These are phyloP conservation scores for Erpobdella octoculata DNA, from an alignment of 2,888 invertebrate species.

Conservation along the genomic window DNA sequence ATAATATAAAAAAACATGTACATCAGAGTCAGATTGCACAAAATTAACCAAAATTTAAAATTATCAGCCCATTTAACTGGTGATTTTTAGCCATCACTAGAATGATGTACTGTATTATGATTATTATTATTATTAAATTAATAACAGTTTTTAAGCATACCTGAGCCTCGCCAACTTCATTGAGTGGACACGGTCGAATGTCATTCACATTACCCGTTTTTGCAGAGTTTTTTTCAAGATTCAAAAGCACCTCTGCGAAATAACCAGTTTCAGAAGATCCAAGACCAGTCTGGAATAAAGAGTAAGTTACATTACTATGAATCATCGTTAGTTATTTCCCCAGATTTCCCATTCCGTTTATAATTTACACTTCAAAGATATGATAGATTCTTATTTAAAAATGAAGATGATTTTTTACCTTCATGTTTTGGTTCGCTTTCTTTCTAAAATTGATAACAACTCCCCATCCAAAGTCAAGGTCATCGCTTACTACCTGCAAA, in stretches of 20 bases:
- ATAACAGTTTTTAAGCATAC: neutral
- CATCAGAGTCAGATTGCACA: neutral
- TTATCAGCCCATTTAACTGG: neutral
- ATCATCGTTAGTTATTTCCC: too few relatives aligned
- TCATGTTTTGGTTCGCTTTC: too few relatives aligned
- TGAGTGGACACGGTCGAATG: constrained; percentile 56
- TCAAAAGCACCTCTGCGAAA: constrained; percentile 73
- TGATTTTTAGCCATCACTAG: too few relatives aligned
- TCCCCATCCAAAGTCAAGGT: constrained; percentile 87
- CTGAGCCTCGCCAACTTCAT: constrained; percentile 74
- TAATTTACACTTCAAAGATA: too few relatives aligned
- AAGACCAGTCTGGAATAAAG: too few relatives aligned
- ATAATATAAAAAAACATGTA: neutral
- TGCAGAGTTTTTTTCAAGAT: constrained; percentile 64
- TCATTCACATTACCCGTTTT: constrained; percentile 46
- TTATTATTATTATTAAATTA: neutral
- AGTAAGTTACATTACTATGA: too few relatives aligned
- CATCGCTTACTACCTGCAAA: constrained; percentile 68
- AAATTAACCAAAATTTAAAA: neutral
- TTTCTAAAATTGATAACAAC: constrained; percentile 85
- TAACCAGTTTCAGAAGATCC: constrained; percentile 55
- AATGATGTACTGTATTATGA: too few relatives aligned
- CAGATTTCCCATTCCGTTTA: too few relatives aligned
- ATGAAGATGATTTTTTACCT: too few relatives aligned
- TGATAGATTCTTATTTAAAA: too few relatives aligned